phyloP scores from a whole-genome alignment of 2,113 vertebrate genomes.

The Chloebia gouldiae region DNA sequence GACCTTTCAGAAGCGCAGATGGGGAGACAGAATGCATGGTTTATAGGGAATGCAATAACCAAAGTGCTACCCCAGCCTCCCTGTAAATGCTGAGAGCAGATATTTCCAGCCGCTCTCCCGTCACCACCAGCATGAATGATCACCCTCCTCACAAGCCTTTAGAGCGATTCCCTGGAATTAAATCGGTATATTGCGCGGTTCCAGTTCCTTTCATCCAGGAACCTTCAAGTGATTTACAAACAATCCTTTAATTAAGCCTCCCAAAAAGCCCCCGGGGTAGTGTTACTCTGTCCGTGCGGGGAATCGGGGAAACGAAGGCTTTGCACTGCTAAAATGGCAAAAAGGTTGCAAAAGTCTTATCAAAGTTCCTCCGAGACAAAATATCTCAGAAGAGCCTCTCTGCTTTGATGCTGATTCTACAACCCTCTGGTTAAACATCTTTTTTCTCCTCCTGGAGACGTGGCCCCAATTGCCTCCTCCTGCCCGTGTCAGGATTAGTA shows the following conservation, averaged over 20 bases:
- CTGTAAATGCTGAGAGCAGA: neutral
- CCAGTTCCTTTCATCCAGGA: conserved; percentile 5
- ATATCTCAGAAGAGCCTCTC: neutral
- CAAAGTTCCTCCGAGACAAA: neutral
- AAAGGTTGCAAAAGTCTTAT: neutral
- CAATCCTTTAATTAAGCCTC: conserved; percentile 32
- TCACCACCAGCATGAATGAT: neutral
- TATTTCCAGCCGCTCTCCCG: neutral
- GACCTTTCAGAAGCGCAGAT: neutral
- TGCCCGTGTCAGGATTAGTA: neutral
- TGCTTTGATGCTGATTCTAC: neutral
- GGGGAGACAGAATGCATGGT: accelerated
- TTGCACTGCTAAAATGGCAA: accelerated
- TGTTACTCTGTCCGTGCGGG: neutral
- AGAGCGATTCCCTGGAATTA: neutral
- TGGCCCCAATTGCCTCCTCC: neutral
- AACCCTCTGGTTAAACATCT: neutral
- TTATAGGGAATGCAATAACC: neutral
- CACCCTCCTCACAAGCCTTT: neutral
- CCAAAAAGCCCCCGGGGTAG: neutral
- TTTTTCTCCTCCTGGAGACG: neutral
- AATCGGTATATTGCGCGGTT: neutral
- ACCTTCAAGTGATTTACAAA: neutral
- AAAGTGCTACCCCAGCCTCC: neutral
- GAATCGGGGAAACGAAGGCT: neutral